Conservation (phyloP, 2,888 invertebrate genomes). For the Aspidapion aeneum region DNA sequence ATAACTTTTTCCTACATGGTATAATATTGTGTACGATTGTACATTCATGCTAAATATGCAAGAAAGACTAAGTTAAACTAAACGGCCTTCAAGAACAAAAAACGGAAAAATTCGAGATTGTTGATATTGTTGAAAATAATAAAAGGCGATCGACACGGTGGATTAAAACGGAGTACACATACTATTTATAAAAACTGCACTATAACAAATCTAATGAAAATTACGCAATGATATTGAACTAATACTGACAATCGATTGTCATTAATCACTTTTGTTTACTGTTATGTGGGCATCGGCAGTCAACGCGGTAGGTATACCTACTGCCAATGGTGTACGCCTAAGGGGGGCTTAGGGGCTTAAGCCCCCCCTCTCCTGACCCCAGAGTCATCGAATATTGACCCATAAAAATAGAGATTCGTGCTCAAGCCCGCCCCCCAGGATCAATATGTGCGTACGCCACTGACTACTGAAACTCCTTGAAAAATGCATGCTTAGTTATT, state of each 20-base stretch:
- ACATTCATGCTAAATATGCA: too few species aligned
- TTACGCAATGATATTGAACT: background rate
- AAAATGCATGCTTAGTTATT: too few species aligned
- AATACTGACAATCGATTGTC: background rate
- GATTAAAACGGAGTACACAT: too few species aligned
- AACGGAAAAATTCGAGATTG: background rate
- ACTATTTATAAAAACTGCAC: background rate
- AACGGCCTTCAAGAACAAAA: background rate
- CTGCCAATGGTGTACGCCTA: background rate
- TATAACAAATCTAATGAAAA: background rate
- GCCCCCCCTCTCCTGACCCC: background rate
- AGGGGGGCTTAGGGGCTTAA: background rate
- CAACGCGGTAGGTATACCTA: too few species aligned
- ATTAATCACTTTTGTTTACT: background rate
- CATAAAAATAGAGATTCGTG: background rate
- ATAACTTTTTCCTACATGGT: too few species aligned
- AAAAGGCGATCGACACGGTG: too few species aligned
- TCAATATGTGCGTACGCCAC: background rate
- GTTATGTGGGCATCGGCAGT: too few species aligned
- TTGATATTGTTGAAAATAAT: too few species aligned
- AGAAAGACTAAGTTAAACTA: too few species aligned
- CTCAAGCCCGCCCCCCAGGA: background rate
- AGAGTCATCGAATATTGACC: background rate
- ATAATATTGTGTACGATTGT: too few species aligned
- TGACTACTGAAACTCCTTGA: too few species aligned